A percentile compares a stretch with the other conserved stretches of the same genome.
phyloP scores from a whole-genome alignment of 1,140 invertebrate genomes.

The Rhyacophila brunnea region DNA sequence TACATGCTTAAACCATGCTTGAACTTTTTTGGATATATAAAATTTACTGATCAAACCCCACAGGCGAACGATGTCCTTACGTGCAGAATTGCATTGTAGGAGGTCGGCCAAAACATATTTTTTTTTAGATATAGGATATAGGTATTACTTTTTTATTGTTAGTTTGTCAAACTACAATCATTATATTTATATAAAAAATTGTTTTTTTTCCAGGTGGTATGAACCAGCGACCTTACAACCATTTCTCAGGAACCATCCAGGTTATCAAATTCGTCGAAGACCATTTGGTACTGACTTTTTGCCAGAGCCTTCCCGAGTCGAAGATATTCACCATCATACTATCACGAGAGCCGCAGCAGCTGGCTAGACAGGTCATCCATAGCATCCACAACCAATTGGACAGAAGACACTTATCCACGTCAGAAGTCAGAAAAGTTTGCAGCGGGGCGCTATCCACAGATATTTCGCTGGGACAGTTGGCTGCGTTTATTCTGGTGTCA shows the following conservation, averaged over 20 bases:
- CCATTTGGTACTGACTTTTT: constrained; percentile 74
- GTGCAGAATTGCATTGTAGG: too few relatives aligned
- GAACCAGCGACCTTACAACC: constrained; percentile 51
- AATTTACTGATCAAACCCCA: too few relatives aligned
- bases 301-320: constrained; percentile 58
- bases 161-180: constrained; percentile 40
- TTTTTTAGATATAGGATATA: too few relatives aligned
- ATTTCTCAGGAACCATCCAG: constrained; percentile 69
- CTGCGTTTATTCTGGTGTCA: constrained; percentile 13
- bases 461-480: background rate
- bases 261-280: constrained; percentile 73
- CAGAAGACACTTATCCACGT: constrained; percentile 60
- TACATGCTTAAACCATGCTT: too few relatives aligned
- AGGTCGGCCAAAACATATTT: too few relatives aligned
- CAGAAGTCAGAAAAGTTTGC: constrained; percentile 61
- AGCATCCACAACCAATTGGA: constrained; percentile 66
- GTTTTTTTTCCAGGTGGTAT: constrained; percentile 15
- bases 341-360: constrained; percentile 59
- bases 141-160: too few relatives aligned
- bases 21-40: too few relatives aligned
- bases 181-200: background rate
- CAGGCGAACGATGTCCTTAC: too few relatives aligned
- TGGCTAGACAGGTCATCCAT: constrained; percentile 57
- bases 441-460: constrained; percentile 39
- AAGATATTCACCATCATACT: constrained; percentile 69